Conservation (phyloP, 53 echinoderm and acorn worm species). For the Apostichopus leukothele region DNA sequence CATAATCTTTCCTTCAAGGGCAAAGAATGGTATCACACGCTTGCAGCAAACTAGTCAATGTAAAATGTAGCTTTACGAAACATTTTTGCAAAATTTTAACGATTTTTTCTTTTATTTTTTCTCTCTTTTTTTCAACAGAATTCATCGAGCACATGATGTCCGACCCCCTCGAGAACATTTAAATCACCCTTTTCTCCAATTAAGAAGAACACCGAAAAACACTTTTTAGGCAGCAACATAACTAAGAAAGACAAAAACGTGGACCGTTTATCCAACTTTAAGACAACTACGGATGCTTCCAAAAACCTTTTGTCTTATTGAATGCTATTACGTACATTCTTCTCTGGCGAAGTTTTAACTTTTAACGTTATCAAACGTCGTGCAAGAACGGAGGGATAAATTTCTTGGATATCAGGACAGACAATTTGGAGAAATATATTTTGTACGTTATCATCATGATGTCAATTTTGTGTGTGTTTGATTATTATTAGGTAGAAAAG, state of each 20-base stretch:
- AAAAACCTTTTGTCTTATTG: background rate
- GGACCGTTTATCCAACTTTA: background rate
- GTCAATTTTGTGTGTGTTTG: too few species aligned
- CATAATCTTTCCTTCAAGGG: too few species aligned
- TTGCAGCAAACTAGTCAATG: too few species aligned
- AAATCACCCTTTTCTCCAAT: background rate
- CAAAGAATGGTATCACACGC: too few species aligned
- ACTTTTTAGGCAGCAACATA: background rate
- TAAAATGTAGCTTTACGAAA: too few species aligned
- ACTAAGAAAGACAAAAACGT: background rate
- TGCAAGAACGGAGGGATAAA: background rate
- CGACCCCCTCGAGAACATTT: conserved; percentile 17
- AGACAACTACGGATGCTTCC: background rate
- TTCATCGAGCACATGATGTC: conserved; percentile 40
- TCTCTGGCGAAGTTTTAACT: background rate
- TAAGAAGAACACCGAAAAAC: background rate
- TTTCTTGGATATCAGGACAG: background rate
- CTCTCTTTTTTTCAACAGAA: background rate
- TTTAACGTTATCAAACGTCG: background rate
- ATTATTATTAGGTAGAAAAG: too few species aligned
- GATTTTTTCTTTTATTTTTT: background rate
- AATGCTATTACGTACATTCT: background rate
- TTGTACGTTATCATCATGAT: background rate
- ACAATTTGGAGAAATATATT: background rate
- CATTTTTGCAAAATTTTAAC: too few species aligned